A percentile compares a stretch with the other conserved stretches of the same genome.
Conservation (phyloP, 1,140 invertebrate species). For the Drosophila melanica region DNA sequence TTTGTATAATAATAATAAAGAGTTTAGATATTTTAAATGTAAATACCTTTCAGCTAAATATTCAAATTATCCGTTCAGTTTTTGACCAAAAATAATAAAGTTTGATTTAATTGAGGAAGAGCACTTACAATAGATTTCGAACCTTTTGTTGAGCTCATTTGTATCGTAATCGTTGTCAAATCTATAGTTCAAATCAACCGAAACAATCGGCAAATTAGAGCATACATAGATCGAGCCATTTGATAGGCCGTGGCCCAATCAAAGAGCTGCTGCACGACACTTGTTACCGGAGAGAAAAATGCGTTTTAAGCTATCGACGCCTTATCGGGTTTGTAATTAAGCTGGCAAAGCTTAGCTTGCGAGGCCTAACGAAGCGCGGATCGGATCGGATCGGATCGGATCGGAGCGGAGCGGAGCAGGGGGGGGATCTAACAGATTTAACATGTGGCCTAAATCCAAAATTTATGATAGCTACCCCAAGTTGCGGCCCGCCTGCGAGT, state of each 20-base stretch:
- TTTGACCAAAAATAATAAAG: too few relatives aligned
- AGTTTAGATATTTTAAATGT: too few relatives aligned
- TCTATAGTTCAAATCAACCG: too few relatives aligned
- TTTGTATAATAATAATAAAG: too few relatives aligned
- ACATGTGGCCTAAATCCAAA: slow-evolving; percentile 70
- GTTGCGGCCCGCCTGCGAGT: slow-evolving; percentile 32
- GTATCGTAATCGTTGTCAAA: too few relatives aligned
- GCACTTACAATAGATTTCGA: too few relatives aligned
- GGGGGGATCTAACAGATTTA: slow-evolving; percentile 30
- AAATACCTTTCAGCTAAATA: too few relatives aligned
- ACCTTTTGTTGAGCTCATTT: too few relatives aligned
- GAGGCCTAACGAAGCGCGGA: slow-evolving; percentile 42
- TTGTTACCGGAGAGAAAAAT: slow-evolving; percentile 67
- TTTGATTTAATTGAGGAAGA: too few relatives aligned
- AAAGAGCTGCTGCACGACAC: slow-evolving; percentile 49
- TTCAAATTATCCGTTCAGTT: too few relatives aligned
- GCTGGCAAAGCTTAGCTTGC: slow-evolving; percentile 33
- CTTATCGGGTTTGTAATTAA: slow-evolving; percentile 77
- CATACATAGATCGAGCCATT: slow-evolving; percentile 17
- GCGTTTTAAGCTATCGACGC: slow-evolving; percentile 58
- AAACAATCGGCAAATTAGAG: slow-evolving; percentile 53
- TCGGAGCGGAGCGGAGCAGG: too few relatives aligned
- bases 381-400: slow-evolving; percentile 25
- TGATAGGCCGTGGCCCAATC: slow-evolving; percentile 47
- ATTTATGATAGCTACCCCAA: slow-evolving; percentile 68